Percentiles rank a stretch among this genome's conserved stretches.
phyloP scores from a whole-genome alignment of 2,113 vertebrate genomes.

The Microcebus murinus region DNA sequence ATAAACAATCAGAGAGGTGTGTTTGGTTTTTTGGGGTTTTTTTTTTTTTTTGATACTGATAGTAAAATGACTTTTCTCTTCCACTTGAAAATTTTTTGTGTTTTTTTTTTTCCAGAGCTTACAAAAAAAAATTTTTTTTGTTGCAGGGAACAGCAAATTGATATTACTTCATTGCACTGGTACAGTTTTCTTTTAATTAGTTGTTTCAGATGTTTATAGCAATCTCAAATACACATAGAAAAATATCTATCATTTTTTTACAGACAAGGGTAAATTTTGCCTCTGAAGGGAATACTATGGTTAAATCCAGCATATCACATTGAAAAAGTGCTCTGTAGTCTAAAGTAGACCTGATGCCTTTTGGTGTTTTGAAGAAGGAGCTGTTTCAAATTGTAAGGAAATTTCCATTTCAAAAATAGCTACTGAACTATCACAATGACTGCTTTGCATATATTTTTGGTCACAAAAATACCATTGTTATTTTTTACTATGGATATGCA shows the following conservation, averaged over 20 bases:
- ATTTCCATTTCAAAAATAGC: conserved; percentile 84
- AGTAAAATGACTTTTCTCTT: conserved; percentile 33
- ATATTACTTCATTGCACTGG: background rate
- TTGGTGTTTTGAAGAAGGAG: conserved; percentile 77
- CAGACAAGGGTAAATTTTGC: conserved; percentile 26
- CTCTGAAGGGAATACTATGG: conserved; percentile 37
- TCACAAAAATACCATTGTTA: conserved; percentile 81
- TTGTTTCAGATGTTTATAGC: conserved; percentile 46
- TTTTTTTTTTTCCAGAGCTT: conserved; percentile 19
- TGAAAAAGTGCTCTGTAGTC: conserved; percentile 57
- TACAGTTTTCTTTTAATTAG: conserved; percentile 55
- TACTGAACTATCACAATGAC: conserved; percentile 78
- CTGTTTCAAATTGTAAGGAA: conserved; percentile 78
- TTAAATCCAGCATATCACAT: conserved; percentile 56
- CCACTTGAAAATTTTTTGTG: background rate
- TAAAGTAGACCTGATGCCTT: conserved; percentile 68
- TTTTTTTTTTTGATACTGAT: background rate
- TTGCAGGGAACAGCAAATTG: background rate
- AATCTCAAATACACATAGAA: conserved; percentile 47
- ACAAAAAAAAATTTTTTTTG: too few relatives aligned
- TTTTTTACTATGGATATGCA: conserved; percentile 79
- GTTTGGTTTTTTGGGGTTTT: too few relatives aligned
- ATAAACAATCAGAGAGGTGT: conserved; percentile 33
- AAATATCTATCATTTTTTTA: conserved; percentile 50
- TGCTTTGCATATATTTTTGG: conserved; percentile 83